Evolutionary conservation across 2,113 vertebrate genomes (phyloP).

Genomic region (Dendropsophus ebraccatus): DNA sequence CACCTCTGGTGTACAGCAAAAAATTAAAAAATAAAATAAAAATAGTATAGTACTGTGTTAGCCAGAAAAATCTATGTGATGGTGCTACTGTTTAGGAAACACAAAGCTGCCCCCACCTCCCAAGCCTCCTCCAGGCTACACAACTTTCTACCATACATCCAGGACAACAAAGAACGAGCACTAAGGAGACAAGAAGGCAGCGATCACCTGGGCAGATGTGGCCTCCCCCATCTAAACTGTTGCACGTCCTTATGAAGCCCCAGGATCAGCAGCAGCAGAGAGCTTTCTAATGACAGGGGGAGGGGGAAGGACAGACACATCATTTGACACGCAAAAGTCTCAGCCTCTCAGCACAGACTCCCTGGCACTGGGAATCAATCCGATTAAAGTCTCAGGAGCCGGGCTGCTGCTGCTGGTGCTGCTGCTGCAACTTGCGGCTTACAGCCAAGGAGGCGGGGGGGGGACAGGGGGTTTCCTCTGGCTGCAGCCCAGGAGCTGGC

Average conservation of each 20-base stretch:
- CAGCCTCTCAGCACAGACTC: neutral
- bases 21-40: too few relatives aligned
- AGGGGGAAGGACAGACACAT: conserved; percentile 25
- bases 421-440: neutral
- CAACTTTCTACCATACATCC: neutral
- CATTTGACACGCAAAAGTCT: conserved; percentile 41
- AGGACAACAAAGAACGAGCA: neutral
- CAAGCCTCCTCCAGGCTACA: neutral
- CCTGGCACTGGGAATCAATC: conserved; percentile 15
- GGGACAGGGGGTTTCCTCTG: neutral
- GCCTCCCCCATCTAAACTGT: neutral
- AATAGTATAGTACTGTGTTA: too few relatives aligned
- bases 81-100: conserved; percentile 23
- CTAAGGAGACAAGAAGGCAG: neutral
- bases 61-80: too few relatives aligned
- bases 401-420: too few relatives aligned
- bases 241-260: conserved; percentile 27
- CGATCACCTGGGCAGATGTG: neutral
- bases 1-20: neutral
- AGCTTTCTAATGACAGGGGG: conserved; percentile 29
- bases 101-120: neutral
- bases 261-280: neutral
- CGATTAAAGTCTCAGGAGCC: conserved; percentile 28
- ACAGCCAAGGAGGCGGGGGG: neutral
- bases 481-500: neutral